A percentile compares a stretch with the other conserved stretches of the same genome.
Conservation (phyloP, 1,140 invertebrate genomes). For the Aethina tumida region DNA sequence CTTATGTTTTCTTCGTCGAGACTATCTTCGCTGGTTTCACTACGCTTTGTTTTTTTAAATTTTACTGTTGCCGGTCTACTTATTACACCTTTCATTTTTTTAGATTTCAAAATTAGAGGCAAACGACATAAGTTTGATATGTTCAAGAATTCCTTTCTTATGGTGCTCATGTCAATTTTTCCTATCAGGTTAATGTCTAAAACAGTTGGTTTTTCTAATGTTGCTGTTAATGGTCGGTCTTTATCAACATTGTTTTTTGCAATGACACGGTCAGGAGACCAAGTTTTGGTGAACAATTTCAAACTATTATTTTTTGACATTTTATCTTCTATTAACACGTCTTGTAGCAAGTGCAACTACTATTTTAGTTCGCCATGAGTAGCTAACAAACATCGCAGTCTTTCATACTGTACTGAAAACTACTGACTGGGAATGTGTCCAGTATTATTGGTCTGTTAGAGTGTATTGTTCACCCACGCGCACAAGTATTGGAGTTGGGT, state of each 20-base stretch:
- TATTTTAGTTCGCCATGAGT: no score
- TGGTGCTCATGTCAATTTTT: constrained; percentile 51
- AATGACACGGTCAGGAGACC: constrained; percentile 36
- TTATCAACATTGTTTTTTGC: constrained; percentile 20
- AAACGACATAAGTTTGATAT: constrained; percentile 33
- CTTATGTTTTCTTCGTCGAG: constrained; percentile 1
- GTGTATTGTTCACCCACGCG: no score
- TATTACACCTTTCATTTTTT: constrained; percentile 15
- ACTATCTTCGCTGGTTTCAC: constrained; percentile 12
- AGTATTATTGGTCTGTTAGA: no score
- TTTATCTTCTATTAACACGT: no score
- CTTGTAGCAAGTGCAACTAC: no score
- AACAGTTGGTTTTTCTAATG: constrained; percentile 44
- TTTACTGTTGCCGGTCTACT: constrained; percentile 18
- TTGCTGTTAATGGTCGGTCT: constrained; percentile 45
- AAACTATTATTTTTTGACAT: constrained; percentile 27
- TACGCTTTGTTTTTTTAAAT: constrained; percentile 9
- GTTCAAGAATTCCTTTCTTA: constrained; percentile 44
- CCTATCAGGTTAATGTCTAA: constrained; percentile 42
- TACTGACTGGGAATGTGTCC: no score
- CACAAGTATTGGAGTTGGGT: no score
- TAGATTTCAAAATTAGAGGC: constrained; percentile 18
- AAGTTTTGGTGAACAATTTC: constrained; percentile 34
- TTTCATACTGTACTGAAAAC: no score
- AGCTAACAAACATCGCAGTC: no score